These are phyloP conservation scores for Cassiopea andromeda DNA, from an alignment of 30 jellyfish, hydroid and myxozoan genomes.

Conservation along the genomic window DNA sequence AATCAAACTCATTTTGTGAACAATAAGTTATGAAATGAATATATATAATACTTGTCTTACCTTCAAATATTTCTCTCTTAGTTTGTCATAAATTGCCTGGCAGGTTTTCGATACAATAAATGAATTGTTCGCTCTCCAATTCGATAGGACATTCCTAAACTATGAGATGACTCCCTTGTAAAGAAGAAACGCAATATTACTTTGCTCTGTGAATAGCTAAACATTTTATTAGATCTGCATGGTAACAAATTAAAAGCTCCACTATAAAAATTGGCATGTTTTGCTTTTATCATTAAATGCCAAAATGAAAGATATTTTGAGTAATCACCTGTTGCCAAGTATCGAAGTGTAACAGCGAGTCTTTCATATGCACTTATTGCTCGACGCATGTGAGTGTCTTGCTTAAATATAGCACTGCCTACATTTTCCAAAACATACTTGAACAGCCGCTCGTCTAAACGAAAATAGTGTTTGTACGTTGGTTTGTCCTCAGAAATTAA, in stretches of 20 bases:
- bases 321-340: background rate
- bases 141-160: conserved; percentile 29
- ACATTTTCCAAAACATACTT: conserved; percentile 7
- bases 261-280: background rate
- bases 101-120: conserved; percentile 22
- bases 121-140: conserved; percentile 47
- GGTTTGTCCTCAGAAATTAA: background rate
- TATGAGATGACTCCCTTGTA: conserved; percentile 28
- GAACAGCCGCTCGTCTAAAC: background rate
- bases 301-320: background rate
- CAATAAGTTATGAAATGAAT: background rate
- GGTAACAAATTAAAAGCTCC: background rate
- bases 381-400: conserved; percentile 40
- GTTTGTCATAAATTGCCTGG: conserved; percentile 11
- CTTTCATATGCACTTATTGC: conserved; percentile 21
- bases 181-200: background rate
- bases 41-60: background rate
- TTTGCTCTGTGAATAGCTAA: background rate
- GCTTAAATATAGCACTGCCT: background rate
- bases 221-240: background rate
- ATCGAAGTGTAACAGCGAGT: conserved; percentile 42
- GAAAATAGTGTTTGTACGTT: background rate
- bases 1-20: background rate
- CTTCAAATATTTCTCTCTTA: conserved; percentile 19
- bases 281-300: background rate